Conservation (phyloP, 2,113 vertebrate genomes). For the Antechinus flavipes region DNA sequence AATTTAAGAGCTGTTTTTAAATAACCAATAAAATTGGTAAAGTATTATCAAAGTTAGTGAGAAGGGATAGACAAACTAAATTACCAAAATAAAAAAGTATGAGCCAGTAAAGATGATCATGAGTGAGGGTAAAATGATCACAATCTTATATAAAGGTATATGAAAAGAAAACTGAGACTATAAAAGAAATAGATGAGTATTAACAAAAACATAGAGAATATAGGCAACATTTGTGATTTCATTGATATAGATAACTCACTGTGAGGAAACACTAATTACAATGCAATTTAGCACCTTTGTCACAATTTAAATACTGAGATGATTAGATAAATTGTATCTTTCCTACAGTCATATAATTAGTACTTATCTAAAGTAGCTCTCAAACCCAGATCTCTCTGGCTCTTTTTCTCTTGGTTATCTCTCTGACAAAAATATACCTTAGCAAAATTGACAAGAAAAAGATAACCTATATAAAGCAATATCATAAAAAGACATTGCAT, state of each 20-base stretch:
- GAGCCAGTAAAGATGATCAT: not conserved
- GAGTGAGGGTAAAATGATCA: not conserved
- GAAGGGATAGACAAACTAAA: not conserved
- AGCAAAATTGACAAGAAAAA: not conserved
- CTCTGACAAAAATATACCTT: not conserved
- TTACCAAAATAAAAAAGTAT: not conserved
- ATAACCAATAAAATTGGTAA: not conserved
- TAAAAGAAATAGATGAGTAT: not conserved
- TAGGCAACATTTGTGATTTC: not conserved
- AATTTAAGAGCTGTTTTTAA: not conserved
- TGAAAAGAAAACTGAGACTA: not conserved
- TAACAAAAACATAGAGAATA: not conserved
- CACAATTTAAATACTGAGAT: not conserved
- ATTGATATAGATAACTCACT: not conserved
- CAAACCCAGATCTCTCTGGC: not conserved
- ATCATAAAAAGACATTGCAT: not conserved
- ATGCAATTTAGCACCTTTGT: not conserved
- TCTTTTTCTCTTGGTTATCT: not conserved
- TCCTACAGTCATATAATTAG: not conserved
- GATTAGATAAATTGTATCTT: not conserved
- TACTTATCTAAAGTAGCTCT: not conserved
- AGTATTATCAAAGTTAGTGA: not conserved
- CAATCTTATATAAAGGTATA: not conserved
- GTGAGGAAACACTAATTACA: not conserved
- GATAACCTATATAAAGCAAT: not conserved